Percentiles rank a stretch among this genome's conserved stretches.
These are phyloP conservation scores for Notodonta ziczac DNA, from an alignment of 2,888 invertebrate species.

Conservation along the genomic window DNA sequence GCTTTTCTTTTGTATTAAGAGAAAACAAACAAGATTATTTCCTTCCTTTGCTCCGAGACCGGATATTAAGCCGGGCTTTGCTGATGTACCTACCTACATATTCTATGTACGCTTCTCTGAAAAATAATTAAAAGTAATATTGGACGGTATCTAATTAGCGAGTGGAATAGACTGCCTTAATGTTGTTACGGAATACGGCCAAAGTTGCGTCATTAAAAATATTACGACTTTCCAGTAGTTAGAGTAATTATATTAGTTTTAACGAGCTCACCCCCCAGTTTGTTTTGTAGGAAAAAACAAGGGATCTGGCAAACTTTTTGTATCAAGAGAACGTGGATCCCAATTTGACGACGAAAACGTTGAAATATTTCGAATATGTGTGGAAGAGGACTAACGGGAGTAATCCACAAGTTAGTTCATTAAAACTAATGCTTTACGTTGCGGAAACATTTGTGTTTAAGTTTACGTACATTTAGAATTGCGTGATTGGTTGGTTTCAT, in stretches of 20 bases:
- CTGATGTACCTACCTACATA: neutral
- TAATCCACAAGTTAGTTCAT: slow-evolving; percentile 69
- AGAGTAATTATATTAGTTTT: slow-evolving; percentile 65
- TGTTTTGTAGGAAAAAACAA: slow-evolving; percentile 72
- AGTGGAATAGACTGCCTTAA: slow-evolving; percentile 24
- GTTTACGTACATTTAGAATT: no score
- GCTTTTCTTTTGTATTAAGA: slow-evolving; percentile 6
- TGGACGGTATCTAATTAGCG: slow-evolving; percentile 37
- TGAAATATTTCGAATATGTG: slow-evolving; percentile 80
- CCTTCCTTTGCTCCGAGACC: slow-evolving; percentile 23
- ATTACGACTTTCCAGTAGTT: slow-evolving; percentile 51
- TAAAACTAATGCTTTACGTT: slow-evolving; percentile 6
- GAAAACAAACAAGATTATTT: slow-evolving; percentile 8
- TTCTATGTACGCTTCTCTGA: neutral
- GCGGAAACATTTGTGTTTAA: no score
- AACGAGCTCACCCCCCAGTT: slow-evolving; percentile 55
- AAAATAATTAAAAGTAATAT: slow-evolving; percentile 20
- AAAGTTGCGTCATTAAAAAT: slow-evolving; percentile 68
- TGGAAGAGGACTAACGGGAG: slow-evolving; percentile 82
- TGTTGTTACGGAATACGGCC: slow-evolving; percentile 31
- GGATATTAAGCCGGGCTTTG: slow-evolving; percentile 14
- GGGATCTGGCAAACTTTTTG: slow-evolving; percentile 73
- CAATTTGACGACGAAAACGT: slow-evolving; percentile 65
- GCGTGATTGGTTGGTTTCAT: no score
- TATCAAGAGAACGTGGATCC: slow-evolving; percentile 76